Evolutionary conservation across 2,113 vertebrate genomes (phyloP), one percentile per base, ranked within the genome.

Genomic region (Hippocampus barbouri): DNA sequence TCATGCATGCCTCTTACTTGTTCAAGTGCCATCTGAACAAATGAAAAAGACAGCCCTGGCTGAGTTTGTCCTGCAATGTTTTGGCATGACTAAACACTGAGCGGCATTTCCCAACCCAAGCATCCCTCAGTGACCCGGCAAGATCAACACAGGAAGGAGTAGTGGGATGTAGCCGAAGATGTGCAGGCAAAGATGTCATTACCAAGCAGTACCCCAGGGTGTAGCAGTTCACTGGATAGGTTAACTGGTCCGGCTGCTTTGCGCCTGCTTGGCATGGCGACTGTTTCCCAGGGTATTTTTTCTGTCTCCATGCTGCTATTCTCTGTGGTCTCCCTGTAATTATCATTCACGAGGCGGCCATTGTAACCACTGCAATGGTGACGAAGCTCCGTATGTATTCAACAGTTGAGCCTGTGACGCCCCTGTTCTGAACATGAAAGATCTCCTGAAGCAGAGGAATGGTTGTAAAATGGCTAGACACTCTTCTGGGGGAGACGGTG

Each of bases 191-290:
- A 76, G 45, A 86, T 86, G 87, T 85, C 83, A 89, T 91, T 89
- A 87, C 85, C 74, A 56, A 78, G 73, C 65, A 27, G 8, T 74
- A 89, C 87, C 84, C 82, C 57, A 73, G 87, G 83, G 85, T 83
- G 81, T 88, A 79, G 73, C 68, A 86, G 82, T 87, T 89, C 86
- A 85, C 78, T 72, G 79, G 74, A 4, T 74, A 88, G 87, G 91
- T 90, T 90, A 90, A 91, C 91, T 85, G 85, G 82, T 87, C 87
- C 74, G 69, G 83, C 79, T 80, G 85, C 79, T 85, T 62, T 38
- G 71, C 8, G 80, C 78, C 83, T 61, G 83, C 85, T 91, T 89
- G 89, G 86, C 87, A 89, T 90, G 85, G 81, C 81, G 87, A 89
- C 87, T 72, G 73, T 86, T 84, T 89, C 88, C 82, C 86, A 45